Evolutionary conservation across 1,140 invertebrate genomes (phyloP), one percentile per base, ranked within the genome.

Genomic region (Calephelis nemesis): DNA sequence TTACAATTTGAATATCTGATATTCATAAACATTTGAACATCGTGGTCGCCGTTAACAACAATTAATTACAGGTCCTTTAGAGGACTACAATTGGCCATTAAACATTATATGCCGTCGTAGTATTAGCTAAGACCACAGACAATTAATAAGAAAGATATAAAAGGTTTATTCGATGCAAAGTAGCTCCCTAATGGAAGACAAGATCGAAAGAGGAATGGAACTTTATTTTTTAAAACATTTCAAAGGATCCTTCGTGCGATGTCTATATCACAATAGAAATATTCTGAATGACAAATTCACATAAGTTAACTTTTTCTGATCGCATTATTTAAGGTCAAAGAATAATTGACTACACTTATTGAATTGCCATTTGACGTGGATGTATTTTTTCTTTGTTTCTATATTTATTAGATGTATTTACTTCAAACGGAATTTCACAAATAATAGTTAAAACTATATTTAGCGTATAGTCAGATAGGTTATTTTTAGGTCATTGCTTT

Each of bases 171-270:
- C 54, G 19, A 58, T 58, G 54, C 54, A 58, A 58, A 58, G 12
- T 58, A 58, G 12, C 13, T 19, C 30, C 19, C 19, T 58, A 40
- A 58, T 58, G 30, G 10, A 58, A 39, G 19, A 5, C 30, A 39
- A 54, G 52, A 10, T 39, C 19, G 10, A 58, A 12, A 77, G 74
- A 72, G 76, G 69, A 82, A 83, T 78, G 69, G 54, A 58, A 5
- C 68, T 81, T 81, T 82, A 81, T 72, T 83, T 85, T 81, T 87
- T 84, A 84, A 84, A 81, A 87, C 83, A 73, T 79, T 82, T 82
- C 79, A 74, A 60, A 77, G 78, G 79, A 81, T 72, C 75, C 78
- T 83, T 85, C 83, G 77, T 82, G 68, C 71, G 68, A 78, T 68
- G 77, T 81, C 78, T 79, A 78, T 77, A 78, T 81, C 76, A 86